Conservation (phyloP, 2,888 invertebrate species). For the Cryptus viduatorius region DNA sequence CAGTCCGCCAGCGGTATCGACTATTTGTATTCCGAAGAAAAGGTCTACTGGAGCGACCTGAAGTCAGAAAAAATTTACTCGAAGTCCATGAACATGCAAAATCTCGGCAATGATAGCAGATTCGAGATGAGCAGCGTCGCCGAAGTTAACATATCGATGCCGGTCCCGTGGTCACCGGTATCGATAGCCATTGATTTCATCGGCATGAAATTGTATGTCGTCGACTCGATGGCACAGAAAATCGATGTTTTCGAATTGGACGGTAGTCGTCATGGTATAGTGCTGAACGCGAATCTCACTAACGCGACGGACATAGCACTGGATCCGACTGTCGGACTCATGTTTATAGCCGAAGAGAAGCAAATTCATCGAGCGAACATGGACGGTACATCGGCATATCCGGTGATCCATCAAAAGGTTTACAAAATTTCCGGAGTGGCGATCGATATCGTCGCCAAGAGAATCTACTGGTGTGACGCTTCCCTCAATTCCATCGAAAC, state of each 20-base stretch:
- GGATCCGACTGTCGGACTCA: conserved; percentile 95
- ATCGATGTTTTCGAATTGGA: conserved; percentile 97
- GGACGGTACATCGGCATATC: conserved; percentile 95
- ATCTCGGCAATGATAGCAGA: conserved; percentile 8
- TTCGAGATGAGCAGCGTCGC: neutral
- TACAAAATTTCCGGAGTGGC: conserved; percentile 97
- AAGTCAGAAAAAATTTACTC: conserved; percentile 93
- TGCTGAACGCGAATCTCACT: conserved; percentile 95
- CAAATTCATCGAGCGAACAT: conserved; percentile 95
- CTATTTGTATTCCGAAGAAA: conserved; percentile 91
- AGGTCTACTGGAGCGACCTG: conserved; percentile 95
- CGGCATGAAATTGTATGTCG: conserved; percentile 97
- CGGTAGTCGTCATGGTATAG: conserved; percentile 95
- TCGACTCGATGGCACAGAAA: conserved; percentile 96
- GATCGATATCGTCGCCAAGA: conserved; percentile 94
- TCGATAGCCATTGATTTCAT: conserved; percentile 98
- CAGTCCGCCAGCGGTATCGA: conserved; percentile 95
- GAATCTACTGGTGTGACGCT: conserved; percentile 99
- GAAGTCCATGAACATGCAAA: conserved; percentile 80
- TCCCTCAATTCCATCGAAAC: conserved; percentile 98
- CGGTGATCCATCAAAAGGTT: conserved; percentile 96
- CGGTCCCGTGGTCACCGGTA: conserved; percentile 95
- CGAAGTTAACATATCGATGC: conserved; percentile 89
- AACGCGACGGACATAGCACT: conserved; percentile 96
- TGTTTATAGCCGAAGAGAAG: conserved; percentile 94